Evolutionary conservation across 1,140 invertebrate genomes (phyloP).

Genomic region (Lordiphosa collinella): DNA sequence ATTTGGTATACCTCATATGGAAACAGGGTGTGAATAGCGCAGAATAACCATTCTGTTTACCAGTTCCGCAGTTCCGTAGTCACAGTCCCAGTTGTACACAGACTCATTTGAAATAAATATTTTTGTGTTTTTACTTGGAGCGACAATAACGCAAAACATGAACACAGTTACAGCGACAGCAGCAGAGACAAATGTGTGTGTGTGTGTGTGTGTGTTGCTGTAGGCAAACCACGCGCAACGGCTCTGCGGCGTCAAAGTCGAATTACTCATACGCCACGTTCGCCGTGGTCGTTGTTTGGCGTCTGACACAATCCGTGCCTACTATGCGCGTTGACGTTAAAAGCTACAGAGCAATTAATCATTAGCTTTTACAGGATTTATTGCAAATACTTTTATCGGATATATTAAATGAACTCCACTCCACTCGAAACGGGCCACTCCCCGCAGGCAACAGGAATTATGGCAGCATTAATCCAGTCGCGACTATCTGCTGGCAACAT

Average conservation of each 20-base stretch:
- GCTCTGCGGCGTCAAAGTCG: conserved; percentile 69
- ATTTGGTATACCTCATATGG: background rate
- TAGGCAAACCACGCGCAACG: conserved; percentile 68
- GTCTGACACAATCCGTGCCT: conserved; percentile 73
- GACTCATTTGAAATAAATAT: conserved; percentile 77
- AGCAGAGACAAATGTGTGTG: conserved; percentile 46
- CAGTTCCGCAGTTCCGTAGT: conserved; percentile 64
- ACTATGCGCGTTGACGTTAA: conserved; percentile 73
- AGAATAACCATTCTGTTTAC: conserved; percentile 59
- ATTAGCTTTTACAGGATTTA: conserved; percentile 78
- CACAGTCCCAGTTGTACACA: conserved; percentile 66
- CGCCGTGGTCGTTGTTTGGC: conserved; percentile 40
- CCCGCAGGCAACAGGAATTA: conserved; percentile 57
- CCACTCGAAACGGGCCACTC: conserved; percentile 37
- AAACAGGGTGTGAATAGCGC: conserved; percentile 14
- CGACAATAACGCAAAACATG: conserved; percentile 76
- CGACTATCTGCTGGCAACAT: conserved; percentile 64
- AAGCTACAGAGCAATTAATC: conserved; percentile 77
- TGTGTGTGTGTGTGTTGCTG: conserved; percentile 26
- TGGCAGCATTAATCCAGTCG: conserved; percentile 75
- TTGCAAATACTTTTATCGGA: conserved; percentile 78
- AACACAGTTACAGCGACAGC: conserved; percentile 47
- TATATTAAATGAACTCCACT: conserved; percentile 78
- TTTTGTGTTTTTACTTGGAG: conserved; percentile 77
- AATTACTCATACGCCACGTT: conserved; percentile 74